Evolutionary conservation across 2,113 vertebrate species (phyloP), one percentile per base, ranked within the genome.

Genomic region (Ailuropoda melanoleuca): DNA sequence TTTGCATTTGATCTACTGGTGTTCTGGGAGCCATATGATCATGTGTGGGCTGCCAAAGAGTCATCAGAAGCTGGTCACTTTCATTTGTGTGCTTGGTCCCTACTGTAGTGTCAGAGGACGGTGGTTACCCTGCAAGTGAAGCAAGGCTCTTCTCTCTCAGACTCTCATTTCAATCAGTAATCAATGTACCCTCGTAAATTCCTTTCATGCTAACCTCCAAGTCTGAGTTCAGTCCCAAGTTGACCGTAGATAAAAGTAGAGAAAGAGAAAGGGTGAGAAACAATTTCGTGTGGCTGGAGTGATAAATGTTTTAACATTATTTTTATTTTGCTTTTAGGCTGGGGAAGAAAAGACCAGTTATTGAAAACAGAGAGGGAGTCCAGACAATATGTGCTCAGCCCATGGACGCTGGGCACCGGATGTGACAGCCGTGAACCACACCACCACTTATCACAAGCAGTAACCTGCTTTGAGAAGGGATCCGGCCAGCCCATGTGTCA

Each of bases 1-100:
- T 97, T 93, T 96, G 88, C 94, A 87, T 96, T 64, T 55, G 88
- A 95, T 96, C 96, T 75, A 46, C 93, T 88, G 85, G 77, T 75
- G 26, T 81, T 82, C 95, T 62, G 56, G 48, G 66, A 56, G 89
- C 85, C 81, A 64, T 68, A 74, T 55, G 94, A 95, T 83, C 94
- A 21, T 62, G 48, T 50, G 46, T n/a, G 55, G 39, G 77, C 78
- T 93, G 82, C 96, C 93, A 95, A 50, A n/a, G 53, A 29, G 90
- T 66, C 78, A 64, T 56, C 87, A 23, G 46, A 91, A 93, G 31
- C 96, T 89, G 88, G n/a, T 58, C 50, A 34, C 88, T 55, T 92
- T 66, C 75, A 86, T 75, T 24, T 55, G 62, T 46, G 34, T 10
- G 14, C 60, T n/a, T 48, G 66, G 82, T 53, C 96, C n/a, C 83